These are phyloP conservation scores for Himalopsyche phryganea DNA, from an alignment of 1,140 invertebrate genomes.

Conservation along the genomic window DNA sequence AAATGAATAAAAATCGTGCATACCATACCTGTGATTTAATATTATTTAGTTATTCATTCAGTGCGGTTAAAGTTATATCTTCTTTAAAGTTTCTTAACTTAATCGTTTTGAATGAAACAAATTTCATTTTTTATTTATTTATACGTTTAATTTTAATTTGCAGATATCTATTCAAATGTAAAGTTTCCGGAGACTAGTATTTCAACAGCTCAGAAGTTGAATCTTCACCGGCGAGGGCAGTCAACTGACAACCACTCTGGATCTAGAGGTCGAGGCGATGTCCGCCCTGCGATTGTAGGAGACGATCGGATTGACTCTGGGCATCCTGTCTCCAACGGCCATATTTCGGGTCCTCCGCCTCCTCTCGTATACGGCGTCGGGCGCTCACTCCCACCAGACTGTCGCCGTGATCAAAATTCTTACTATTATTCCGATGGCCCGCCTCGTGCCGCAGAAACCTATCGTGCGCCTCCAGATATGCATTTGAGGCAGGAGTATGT, in stretches of 20 bases:
- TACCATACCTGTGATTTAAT: no score
- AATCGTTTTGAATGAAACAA: no score
- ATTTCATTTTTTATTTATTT: no score
- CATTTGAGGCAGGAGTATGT: no score
- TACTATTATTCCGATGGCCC: no score
- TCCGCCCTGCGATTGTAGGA: not conserved
- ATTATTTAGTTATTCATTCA: no score
- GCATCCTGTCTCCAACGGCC: not conserved
- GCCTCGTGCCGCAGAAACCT: no score
- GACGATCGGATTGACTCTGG: no score
- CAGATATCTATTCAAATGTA: slow-evolving; percentile 32
- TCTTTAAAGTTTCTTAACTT: no score
- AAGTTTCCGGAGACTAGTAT: slow-evolving; percentile 16
- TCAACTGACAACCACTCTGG: slow-evolving; percentile 11
- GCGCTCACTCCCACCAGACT: not conserved
- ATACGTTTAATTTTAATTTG: no score
- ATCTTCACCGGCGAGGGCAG: not conserved
- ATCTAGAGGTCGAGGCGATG: not conserved
- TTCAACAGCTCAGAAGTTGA: not conserved
- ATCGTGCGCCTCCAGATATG: no score
- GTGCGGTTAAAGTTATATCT: no score
- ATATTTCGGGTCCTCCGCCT: not conserved
- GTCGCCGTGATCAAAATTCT: not conserved
- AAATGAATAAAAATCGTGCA: not conserved
- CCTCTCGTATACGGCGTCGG: slow-evolving; percentile 2